Evolutionary conservation across 1,140 invertebrate genomes (phyloP).

Genomic region (Hypothenemus hampei): DNA sequence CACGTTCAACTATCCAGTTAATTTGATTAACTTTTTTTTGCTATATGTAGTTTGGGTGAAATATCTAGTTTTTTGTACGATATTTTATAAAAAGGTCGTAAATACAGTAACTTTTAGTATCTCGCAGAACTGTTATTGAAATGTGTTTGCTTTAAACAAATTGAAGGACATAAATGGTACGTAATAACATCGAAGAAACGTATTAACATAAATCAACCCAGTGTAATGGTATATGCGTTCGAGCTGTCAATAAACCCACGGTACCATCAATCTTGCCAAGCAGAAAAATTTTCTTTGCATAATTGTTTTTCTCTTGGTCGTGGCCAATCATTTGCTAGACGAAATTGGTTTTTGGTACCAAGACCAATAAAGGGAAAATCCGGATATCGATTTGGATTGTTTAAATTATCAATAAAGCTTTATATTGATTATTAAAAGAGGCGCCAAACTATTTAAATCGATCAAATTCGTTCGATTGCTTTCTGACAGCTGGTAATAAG

Average conservation of each 20-base stretch:
- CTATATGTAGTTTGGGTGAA: slow-evolving; percentile 13
- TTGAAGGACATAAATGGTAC: slow-evolving; percentile 13
- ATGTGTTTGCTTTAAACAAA: slow-evolving; percentile 11
- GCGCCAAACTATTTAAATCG: slow-evolving; percentile 16
- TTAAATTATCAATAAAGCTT: neutral
- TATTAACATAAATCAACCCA: slow-evolving; percentile 31
- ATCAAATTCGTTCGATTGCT: slow-evolving; percentile 18
- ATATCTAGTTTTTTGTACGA: neutral
- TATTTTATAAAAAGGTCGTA: too few relatives aligned
- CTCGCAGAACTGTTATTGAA: too few relatives aligned
- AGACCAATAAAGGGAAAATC: neutral
- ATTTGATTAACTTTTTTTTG: slow-evolving; percentile 18
- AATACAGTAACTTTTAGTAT: too few relatives aligned
- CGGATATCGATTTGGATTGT: neutral
- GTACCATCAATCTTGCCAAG: slow-evolving; percentile 26
- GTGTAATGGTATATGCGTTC: slow-evolving; percentile 24
- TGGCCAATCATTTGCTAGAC: neutral
- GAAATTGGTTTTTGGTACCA: slow-evolving; percentile 11
- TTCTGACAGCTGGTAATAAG: slow-evolving; percentile 20
- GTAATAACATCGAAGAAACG: slow-evolving; percentile 21
- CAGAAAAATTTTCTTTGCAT: slow-evolving; percentile 10
- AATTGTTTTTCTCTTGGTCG: slow-evolving; percentile 19
- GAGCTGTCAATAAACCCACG: slow-evolving; percentile 29
- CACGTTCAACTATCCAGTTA: slow-evolving; percentile 6
- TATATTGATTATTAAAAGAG: slow-evolving; percentile 1